These are phyloP conservation scores for Molanna angustata DNA, from an alignment of 2,888 invertebrate species.

Conservation along the genomic window DNA sequence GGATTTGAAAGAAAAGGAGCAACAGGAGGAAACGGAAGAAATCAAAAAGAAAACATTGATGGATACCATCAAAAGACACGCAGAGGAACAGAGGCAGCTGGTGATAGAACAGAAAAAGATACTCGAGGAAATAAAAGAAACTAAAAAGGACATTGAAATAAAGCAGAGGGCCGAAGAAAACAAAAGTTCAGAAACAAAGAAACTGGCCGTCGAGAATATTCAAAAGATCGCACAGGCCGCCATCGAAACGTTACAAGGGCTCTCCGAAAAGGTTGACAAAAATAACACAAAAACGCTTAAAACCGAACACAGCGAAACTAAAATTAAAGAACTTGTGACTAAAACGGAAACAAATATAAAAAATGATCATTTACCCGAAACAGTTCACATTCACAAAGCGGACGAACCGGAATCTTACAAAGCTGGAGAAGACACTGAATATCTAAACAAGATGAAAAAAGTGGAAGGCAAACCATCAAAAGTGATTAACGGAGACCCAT, in stretches of 20 bases:
- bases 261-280: slow-evolving; percentile 9
- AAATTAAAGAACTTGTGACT: neutral
- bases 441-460: slow-evolving; percentile 12
- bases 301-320: slow-evolving; percentile 15
- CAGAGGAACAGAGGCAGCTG: slow-evolving; percentile 64
- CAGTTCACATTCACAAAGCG: slow-evolving; percentile 41
- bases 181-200: slow-evolving; percentile 42
- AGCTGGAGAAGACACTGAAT: slow-evolving; percentile 41
- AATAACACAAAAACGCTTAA: slow-evolving; percentile 15
- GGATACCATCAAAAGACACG: slow-evolving; percentile 65
- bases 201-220: slow-evolving; percentile 52
- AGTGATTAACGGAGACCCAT: neutral
- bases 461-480: neutral
- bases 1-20: slow-evolving; percentile 2
- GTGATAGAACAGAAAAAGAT: slow-evolving; percentile 66
- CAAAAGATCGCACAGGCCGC: slow-evolving; percentile 52
- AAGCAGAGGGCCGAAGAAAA: slow-evolving; percentile 23
- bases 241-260: slow-evolving; percentile 40
- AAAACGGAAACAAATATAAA: slow-evolving; percentile 19
- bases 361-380: slow-evolving; percentile 4
- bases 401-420: slow-evolving; percentile 49
- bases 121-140: slow-evolving; percentile 58
- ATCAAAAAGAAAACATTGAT: slow-evolving; percentile 54
- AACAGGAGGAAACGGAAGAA: slow-evolving; percentile 36
- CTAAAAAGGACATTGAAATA: slow-evolving; percentile 47